These are phyloP conservation scores for Meloidogyne floridensis DNA, from an alignment of 1,140 invertebrate genomes.

Conservation along the genomic window DNA sequence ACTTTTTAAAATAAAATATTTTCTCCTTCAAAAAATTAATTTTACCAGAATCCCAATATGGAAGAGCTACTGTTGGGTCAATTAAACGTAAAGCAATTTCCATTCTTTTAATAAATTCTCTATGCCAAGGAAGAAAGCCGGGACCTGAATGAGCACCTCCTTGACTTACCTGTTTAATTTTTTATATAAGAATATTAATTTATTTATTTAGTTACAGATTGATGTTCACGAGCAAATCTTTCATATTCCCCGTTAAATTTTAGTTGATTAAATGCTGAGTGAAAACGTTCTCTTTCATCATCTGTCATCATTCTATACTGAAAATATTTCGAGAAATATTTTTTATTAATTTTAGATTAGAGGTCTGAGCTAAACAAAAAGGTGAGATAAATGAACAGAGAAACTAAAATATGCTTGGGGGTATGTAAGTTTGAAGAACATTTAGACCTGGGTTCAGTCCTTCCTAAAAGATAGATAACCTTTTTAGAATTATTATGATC, in stretches of 20 bases:
- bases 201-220: constrained; percentile 42
- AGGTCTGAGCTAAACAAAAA: too few species aligned
- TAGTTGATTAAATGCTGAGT: constrained; percentile 66
- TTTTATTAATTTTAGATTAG: too few species aligned
- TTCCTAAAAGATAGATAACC: too few species aligned
- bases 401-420: too few species aligned
- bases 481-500: neutral
- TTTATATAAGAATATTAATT: neutral
- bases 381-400: too few species aligned
- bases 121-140: constrained; percentile 50
- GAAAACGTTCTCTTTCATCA: constrained; percentile 65
- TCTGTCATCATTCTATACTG: constrained; percentile 67
- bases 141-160: constrained; percentile 53
- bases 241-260: constrained; percentile 66
- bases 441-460: too few species aligned
- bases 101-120: constrained; percentile 55
- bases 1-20: constrained; percentile 15
- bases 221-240: constrained; percentile 51
- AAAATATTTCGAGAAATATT: too few species aligned
- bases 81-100: constrained; percentile 63
- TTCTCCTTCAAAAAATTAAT: neutral
- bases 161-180: constrained; percentile 2
- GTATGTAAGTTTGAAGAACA: too few species aligned
- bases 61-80: constrained; percentile 60
- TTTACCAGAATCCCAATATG: constrained; percentile 58